These are phyloP conservation scores for Dasyornis broadbenti DNA, from an alignment of 2,113 vertebrate genomes.

Conservation along the genomic window DNA sequence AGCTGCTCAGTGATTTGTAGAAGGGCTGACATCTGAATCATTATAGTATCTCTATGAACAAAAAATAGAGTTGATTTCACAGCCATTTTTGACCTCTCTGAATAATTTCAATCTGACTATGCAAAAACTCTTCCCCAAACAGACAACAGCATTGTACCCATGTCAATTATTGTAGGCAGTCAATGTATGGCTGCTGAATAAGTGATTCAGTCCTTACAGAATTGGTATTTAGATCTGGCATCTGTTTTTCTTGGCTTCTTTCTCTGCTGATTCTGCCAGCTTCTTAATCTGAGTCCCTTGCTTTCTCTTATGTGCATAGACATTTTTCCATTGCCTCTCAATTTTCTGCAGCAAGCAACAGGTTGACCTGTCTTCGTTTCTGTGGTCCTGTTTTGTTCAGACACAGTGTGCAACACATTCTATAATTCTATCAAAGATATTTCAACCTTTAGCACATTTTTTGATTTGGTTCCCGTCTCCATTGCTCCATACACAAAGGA, in stretches of 20 bases:
- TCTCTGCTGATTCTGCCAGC: constrained; percentile 18
- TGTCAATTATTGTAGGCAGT: constrained; percentile 17
- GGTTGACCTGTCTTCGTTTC: not conserved
- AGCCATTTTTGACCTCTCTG: constrained; percentile 41
- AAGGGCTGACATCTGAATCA: constrained; percentile 52
- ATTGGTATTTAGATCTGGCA: constrained; percentile 28
- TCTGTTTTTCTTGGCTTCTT: constrained; percentile 37
- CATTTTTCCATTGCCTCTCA: not conserved
- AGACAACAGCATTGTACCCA: constrained; percentile 17
- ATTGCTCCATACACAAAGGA: not conserved
- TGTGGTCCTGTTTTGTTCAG: not conserved
- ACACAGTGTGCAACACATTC: not conserved
- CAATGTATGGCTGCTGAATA: constrained; percentile 43
- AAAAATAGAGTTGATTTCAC: constrained; percentile 42
- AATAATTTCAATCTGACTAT: constrained; percentile 48
- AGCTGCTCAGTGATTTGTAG: not conserved
- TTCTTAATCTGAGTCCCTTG: constrained; percentile 5
- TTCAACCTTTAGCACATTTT: not conserved
- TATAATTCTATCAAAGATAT: not conserved
- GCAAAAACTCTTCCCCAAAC: constrained; percentile 15
- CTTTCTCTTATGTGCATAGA: not conserved
- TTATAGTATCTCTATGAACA: constrained; percentile 1
- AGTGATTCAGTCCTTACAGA: constrained; percentile 27
- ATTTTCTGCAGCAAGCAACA: not conserved
- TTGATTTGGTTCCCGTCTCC: not conserved